Evolutionary conservation across 2,113 vertebrate species (phyloP), one percentile per base, ranked within the genome.

Genomic region (Girardinichthys multiradiatus): DNA sequence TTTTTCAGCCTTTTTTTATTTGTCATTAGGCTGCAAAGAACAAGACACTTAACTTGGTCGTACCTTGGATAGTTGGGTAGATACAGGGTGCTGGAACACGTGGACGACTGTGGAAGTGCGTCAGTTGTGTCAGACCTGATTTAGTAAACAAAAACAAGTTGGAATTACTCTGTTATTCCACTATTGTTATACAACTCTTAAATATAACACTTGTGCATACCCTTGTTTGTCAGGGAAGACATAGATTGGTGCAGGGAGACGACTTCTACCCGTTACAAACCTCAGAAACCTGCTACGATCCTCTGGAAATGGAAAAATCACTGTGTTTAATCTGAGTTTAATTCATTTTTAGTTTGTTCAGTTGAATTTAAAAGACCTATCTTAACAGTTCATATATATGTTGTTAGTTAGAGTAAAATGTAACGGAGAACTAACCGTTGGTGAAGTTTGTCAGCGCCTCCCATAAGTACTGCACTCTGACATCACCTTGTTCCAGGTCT

Each of bases 201-300:
- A 54, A 54, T 24, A n/a, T 54, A 54, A 24, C 24, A 54, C 27
- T 69, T 80, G 0, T 19, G 45, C 93, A 93, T 83, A 98, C 98
- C 97, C 96, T 81, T 95, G 95, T 77, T 99, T 99, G 89, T 98
- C 97, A 14, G 98, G 96, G 62, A 96, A 99, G 84, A 99, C 95
- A 74, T 96, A 99, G 88, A 99, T 99, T 0, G 97, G 96, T 0
- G 97, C 97, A 10, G 98, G 98, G 82, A 99, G 97, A 59, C 98
- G 97, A 91, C 97, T 99, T 78, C 98, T 95, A 65, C 98, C 98
- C 0, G 97, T 99, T 76, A 99, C 97, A 91, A 99, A 99, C 85
- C 98, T 95, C 78, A 99, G 93, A 92, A 99, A 99, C 68, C 98
- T 95, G 90, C 98, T 98, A 39, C 98, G 97, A 89, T 99, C 98